phyloP scores from a whole-genome alignment of 2,888 invertebrate genomes.

The Muschampia plurimacula region DNA sequence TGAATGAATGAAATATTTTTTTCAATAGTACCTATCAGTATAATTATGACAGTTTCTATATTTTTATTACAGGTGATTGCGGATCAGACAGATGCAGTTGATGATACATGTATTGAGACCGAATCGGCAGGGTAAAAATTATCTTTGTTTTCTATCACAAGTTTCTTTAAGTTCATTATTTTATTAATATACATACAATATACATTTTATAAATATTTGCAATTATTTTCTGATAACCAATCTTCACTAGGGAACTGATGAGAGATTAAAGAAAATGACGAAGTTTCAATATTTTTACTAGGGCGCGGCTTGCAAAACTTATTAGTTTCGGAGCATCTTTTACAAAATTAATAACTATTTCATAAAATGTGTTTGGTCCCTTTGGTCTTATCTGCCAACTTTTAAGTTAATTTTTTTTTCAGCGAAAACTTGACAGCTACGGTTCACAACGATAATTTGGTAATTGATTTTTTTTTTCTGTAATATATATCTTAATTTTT shows the following conservation, averaged over 20 bases:
- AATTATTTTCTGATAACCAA: too few species aligned
- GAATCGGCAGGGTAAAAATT: conserved; percentile 38
- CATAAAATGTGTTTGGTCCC: not conserved
- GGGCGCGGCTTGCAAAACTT: too few species aligned
- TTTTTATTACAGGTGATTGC: conserved; percentile 50
- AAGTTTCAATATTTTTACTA: too few species aligned
- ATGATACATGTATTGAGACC: conserved; percentile 74
- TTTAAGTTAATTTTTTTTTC: not conserved
- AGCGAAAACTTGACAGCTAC: conserved; percentile 72
- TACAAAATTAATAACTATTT: not conserved
- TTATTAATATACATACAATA: too few species aligned
- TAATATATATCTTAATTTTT: too few species aligned
- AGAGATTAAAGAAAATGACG: too few species aligned
- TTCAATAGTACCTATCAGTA: too few species aligned
- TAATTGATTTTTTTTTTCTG: conserved; percentile 49
- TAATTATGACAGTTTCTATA: not conserved
- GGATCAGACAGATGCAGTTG: conserved; percentile 55
- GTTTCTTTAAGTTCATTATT: too few species aligned
- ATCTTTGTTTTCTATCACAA: not conserved
- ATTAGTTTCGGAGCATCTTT: too few species aligned
- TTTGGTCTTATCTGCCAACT: not conserved
- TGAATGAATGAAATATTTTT: too few species aligned
- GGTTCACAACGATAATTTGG: conserved; percentile 70
- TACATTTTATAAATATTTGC: too few species aligned
- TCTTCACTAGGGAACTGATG: too few species aligned